These are phyloP conservation scores for Chionodraco myersi DNA, from an alignment of 2,113 vertebrate species.

Conservation along the genomic window DNA sequence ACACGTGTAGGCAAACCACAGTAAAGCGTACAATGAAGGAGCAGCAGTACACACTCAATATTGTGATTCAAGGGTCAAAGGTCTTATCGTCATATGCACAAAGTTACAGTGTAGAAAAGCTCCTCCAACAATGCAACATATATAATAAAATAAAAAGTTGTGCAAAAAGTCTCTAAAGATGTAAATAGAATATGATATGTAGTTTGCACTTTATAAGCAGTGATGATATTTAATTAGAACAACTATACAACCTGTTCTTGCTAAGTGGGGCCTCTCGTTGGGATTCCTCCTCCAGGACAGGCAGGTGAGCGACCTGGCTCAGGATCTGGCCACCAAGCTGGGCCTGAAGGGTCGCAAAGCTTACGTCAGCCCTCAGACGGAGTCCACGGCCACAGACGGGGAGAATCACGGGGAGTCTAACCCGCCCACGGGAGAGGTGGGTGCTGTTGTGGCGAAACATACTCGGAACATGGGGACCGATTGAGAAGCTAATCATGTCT, in stretches of 20 bases:
- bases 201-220: too few species aligned
- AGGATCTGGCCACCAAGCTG: slow-evolving; percentile 96
- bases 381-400: slow-evolving; percentile 74
- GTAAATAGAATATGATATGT: too few species aligned
- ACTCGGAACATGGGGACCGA: neutral
- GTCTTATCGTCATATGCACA: too few species aligned
- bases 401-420: slow-evolving; percentile 78
- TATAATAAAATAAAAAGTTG: too few species aligned
- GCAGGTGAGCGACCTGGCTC: slow-evolving; percentile 92
- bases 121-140: too few species aligned
- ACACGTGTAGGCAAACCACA: too few species aligned
- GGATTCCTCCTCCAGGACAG: slow-evolving; percentile 84
- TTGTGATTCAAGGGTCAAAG: too few species aligned
- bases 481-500: neutral
- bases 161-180: too few species aligned
- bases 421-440: slow-evolving; percentile 82
- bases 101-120: too few species aligned
- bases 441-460: slow-evolving; percentile 12
- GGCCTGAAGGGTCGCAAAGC: slow-evolving; percentile 95
- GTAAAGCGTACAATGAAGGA: too few species aligned
- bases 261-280: neutral
- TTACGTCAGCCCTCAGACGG: slow-evolving; percentile 92
- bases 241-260: neutral
- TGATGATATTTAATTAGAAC: too few species aligned
- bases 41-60: too few species aligned